Base-by-base conservation (phyloP, 2,113 vertebrate genomes). In the Gavia stellata region DNA sequence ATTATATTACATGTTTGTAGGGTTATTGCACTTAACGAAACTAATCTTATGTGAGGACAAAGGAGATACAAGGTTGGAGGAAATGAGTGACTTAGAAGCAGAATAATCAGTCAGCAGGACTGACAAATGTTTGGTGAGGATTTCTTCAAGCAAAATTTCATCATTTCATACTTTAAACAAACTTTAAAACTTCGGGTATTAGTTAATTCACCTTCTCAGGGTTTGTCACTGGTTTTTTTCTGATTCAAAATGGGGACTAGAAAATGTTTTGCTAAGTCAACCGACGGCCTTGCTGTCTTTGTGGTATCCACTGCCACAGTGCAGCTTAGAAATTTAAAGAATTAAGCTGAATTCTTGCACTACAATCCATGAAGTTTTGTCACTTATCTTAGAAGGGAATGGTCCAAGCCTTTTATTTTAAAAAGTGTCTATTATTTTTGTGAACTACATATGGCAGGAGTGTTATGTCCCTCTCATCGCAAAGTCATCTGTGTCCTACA, bases 31-130 rank as follows among this genome's bases (percentile, higher is more conserved):
- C 34, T 75, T 95, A 44, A 40, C 8, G 13, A 77, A 85, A 88
- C 40, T 80, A 17, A 81, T 36, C n/a, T 86, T 40, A 71, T 1
- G 0, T 26, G 72, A 84, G 59, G 58, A 61, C 3, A 40, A 75
- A 68, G 58, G 14, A 75, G 70, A 33, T 40, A 56, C 0, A 2
- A 6, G 11, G 77, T 36, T 12, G 1, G 16, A 45, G 18, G 42
- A 81, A 86, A 75, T 2, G 5, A 80, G 26, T 44, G 29, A 59
- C 68, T 56, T 45, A 8, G 44, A 79, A 72, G 19, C 33, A 72
- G 17, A 84, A 58, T 25, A 47, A 68, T 26, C 19, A 47, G 25
- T 49, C 84, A 73, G 21, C 38, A 86, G 44, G 36, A 81, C 0
- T 52, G 29, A 47, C 31, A 70, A 88, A 70, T 0, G 3, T 58